Conservation (phyloP, 2,113 vertebrate species). For the Todiramphus chloris region DNA sequence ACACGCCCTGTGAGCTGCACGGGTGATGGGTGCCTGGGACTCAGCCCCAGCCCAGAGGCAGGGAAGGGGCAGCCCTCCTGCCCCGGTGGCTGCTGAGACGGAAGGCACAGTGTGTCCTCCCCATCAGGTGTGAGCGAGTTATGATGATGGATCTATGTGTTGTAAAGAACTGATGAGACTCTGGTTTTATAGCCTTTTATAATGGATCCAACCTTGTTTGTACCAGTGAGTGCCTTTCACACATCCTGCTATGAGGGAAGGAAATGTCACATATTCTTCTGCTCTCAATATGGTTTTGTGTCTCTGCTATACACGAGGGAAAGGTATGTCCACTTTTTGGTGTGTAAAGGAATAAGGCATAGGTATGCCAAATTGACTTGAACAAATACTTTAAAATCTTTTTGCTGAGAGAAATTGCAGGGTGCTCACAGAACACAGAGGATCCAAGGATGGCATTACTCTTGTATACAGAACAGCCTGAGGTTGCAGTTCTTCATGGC, state of each 20-base stretch:
- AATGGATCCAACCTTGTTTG: background rate
- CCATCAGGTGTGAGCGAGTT: rapidly evolving
- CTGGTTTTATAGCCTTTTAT: background rate
- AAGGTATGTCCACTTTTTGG: background rate
- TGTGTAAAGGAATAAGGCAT: background rate
- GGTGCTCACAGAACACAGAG: background rate
- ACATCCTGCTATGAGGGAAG: background rate
- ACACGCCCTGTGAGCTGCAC: rapidly evolving
- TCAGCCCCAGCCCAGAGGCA: background rate
- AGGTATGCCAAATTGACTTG: background rate
- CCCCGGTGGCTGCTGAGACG: rapidly evolving
- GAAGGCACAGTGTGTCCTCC: background rate
- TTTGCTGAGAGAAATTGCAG: background rate
- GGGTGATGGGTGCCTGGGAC: background rate
- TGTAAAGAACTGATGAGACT: no score
- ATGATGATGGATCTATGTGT: background rate
- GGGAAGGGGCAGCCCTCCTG: background rate
- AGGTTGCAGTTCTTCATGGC: background rate
- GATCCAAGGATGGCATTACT: background rate
- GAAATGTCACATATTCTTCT: background rate
- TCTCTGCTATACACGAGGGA: background rate
- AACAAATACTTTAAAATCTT: slow-evolving; percentile 5
- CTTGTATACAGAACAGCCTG: background rate
- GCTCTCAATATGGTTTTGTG: background rate
- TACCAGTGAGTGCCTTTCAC: background rate